A percentile compares a stretch with the other conserved stretches of the same genome.
Conservation (phyloP, 2,888 invertebrate species). For the Smittia aterrima region DNA sequence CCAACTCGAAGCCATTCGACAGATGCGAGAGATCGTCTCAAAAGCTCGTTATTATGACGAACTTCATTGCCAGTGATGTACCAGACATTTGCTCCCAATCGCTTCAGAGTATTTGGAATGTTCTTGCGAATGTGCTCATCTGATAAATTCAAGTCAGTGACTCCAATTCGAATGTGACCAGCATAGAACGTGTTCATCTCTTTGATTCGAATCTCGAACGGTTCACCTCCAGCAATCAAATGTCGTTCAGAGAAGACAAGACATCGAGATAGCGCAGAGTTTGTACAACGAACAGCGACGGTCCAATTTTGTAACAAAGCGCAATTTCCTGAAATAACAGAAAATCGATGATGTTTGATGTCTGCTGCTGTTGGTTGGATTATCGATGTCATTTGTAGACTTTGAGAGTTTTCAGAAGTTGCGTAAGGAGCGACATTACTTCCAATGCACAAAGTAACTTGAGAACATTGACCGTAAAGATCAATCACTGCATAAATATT, state of each 20-base stretch:
- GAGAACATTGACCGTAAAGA: constrained; percentile 91
- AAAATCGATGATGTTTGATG: constrained; percentile 52
- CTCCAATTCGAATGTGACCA: constrained; percentile 67
- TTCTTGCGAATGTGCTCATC: constrained; percentile 64
- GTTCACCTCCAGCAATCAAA: constrained; percentile 51
- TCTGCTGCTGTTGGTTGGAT: constrained; percentile 56
- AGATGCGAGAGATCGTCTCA: constrained; percentile 64
- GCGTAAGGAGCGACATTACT: constrained; percentile 53
- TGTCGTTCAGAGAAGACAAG: constrained; percentile 53
- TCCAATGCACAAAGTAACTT: constrained; percentile 62
- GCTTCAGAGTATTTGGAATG: constrained; percentile 63
- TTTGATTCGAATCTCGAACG: constrained; percentile 52
- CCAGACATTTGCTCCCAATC: constrained; percentile 63
- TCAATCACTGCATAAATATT: constrained; percentile 93
- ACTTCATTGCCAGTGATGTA: constrained; percentile 64
- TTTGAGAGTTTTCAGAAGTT: constrained; percentile 58
- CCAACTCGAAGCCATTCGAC: constrained; percentile 80
- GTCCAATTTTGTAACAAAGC: constrained; percentile 53
- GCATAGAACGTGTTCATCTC: constrained; percentile 53
- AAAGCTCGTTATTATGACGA: constrained; percentile 62
- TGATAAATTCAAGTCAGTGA: constrained; percentile 67
- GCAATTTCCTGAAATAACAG: constrained; percentile 52
- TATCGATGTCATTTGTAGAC: constrained; percentile 59
- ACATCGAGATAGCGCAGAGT: constrained; percentile 51
- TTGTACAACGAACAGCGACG: constrained; percentile 51